A percentile compares a stretch with the other conserved stretches of the same genome.
These are phyloP conservation scores for Acanthurus tractus DNA, from an alignment of 2,797 vertebrate genomes.

Conservation along the genomic window DNA sequence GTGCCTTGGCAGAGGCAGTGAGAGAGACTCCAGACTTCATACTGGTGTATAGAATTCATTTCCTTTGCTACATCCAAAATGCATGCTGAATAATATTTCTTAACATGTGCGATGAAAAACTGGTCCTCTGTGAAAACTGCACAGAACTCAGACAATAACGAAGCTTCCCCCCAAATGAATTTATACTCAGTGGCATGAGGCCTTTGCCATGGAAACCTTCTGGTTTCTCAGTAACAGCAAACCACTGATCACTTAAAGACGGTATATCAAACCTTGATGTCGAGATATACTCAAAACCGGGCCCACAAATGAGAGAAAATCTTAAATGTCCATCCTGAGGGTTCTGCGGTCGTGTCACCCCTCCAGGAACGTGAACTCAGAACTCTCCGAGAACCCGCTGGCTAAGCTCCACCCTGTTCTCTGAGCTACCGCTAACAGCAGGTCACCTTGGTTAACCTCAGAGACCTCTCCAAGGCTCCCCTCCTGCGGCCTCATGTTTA, in stretches of 20 bases:
- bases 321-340: background rate
- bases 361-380: constrained; percentile 33
- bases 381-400: constrained; percentile 30
- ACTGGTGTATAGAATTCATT: background rate
- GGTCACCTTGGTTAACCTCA: constrained; percentile 59
- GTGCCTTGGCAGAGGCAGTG: background rate
- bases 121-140: background rate
- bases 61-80: background rate
- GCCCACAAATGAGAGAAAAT: background rate
- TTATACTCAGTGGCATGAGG: constrained; percentile 21
- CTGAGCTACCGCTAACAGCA: constrained; percentile 40
- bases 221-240: constrained; percentile 17
- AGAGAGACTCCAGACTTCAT: background rate
- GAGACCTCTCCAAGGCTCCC: constrained; percentile 40
- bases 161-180: background rate
- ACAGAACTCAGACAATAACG: constrained; percentile 18
- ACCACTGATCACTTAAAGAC: constrained; percentile 13
- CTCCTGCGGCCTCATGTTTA: constrained; percentile 46
- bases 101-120: constrained; percentile 3
- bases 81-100: too few species aligned
- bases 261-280: constrained; percentile 5
- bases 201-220: constrained; percentile 24
- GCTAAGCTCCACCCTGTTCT: constrained; percentile 36
- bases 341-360: constrained; percentile 30
- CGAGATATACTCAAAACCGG: constrained; percentile 6